phyloP scores from a whole-genome alignment of 2,888 invertebrate species.

The Melieria crassipennis region DNA sequence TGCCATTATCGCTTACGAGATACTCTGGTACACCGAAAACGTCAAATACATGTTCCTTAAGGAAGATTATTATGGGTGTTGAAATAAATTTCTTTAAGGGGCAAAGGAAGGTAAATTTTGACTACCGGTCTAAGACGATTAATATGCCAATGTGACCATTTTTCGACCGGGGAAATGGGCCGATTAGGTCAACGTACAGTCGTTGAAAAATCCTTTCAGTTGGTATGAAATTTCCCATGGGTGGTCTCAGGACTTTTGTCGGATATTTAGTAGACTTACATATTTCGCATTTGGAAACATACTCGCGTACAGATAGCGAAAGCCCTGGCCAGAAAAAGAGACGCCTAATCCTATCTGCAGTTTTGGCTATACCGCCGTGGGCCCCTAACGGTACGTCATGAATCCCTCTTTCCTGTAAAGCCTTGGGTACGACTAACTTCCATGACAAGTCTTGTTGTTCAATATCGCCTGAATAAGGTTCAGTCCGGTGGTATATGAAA shows the following conservation, averaged over 20 bases:
- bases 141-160: constrained; percentile 29
- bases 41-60: constrained; percentile 42
- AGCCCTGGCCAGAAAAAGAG: constrained; percentile 23
- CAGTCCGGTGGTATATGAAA: constrained; percentile 9
- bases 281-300: constrained; percentile 5
- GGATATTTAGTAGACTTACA: constrained; percentile 28
- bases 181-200: constrained; percentile 34
- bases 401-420: not conserved
- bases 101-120: constrained; percentile 33
- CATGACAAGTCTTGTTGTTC: not conserved
- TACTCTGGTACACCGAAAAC: constrained; percentile 46
- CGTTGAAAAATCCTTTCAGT: too few species aligned
- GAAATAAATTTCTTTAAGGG: constrained; percentile 31
- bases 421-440: not conserved
- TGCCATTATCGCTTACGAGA: constrained; percentile 36
- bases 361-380: constrained; percentile 32
- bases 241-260: constrained; percentile 24
- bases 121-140: constrained; percentile 34
- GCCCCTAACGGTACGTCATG: not conserved
- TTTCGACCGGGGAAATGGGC: constrained; percentile 35
- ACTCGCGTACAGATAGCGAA: constrained; percentile 10
- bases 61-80: constrained; percentile 17
- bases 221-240: constrained; percentile 29
- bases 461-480: not conserved
- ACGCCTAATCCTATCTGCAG: not conserved